Evolutionary conservation across 2,888 invertebrate genomes (phyloP).

Genomic region (Ochropleura plecta): DNA sequence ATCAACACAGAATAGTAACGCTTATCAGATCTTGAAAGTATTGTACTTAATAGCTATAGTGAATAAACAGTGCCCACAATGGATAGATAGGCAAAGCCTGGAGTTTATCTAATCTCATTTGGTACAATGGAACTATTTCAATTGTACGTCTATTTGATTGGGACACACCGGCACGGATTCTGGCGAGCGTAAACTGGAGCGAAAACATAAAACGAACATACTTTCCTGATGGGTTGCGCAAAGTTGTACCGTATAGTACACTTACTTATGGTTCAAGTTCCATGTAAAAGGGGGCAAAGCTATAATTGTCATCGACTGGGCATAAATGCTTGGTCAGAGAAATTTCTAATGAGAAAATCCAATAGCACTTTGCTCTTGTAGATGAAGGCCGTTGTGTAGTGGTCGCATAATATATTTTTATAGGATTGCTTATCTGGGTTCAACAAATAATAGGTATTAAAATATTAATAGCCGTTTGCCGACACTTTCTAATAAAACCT

Average conservation of each 20-base stretch:
- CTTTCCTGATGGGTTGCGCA: neutral
- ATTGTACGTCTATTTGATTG: conserved; percentile 59
- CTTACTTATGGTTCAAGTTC: neutral
- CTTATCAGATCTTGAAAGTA: conserved; percentile 46
- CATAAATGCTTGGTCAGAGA: neutral
- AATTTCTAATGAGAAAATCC: neutral
- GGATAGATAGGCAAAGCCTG: conserved; percentile 49
- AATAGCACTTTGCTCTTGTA: neutral
- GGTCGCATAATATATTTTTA: neutral
- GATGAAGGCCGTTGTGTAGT: neutral
- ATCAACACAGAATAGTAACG: conserved; percentile 33
- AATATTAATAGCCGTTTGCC: conserved; percentile 5
- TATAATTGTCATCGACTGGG: neutral
- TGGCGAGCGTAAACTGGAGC: conserved; percentile 3
- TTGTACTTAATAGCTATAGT: conserved; percentile 37
- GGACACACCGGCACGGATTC: conserved; percentile 21
- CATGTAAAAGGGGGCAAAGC: neutral
- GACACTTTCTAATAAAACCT: conserved; percentile 39
- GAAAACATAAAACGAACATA: neutral
- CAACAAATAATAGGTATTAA: conserved; percentile 5
- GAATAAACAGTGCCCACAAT: conserved; percentile 53
- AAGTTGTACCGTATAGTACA: no score
- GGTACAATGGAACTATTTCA: conserved; percentile 70
- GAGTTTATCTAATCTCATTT: conserved; percentile 71
- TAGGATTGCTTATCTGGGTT: neutral